These are phyloP conservation scores for Lytechinus pictus DNA, from an alignment of 35 echinoderm and acorn worm genomes.

Conservation along the genomic window DNA sequence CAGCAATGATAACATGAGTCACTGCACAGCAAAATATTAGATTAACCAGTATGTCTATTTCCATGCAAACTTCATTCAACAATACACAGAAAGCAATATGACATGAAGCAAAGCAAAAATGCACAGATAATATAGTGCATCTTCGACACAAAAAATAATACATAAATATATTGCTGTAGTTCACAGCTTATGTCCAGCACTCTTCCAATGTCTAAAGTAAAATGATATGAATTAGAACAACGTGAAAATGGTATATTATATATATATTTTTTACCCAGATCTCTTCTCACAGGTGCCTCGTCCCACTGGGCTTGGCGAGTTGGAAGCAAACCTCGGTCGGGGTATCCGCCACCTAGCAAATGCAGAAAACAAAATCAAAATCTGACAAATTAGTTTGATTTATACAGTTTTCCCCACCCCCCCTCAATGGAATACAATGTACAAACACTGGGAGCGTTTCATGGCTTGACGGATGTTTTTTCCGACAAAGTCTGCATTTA, in stretches of 20 bases:
- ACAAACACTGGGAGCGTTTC: too few species aligned
- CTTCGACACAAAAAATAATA: too few species aligned
- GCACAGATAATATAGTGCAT: not conserved
- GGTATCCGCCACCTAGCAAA: not conserved
- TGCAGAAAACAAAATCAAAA: not conserved
- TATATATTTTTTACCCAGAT: not conserved
- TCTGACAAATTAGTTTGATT: too few species aligned
- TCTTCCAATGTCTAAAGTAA: not conserved
- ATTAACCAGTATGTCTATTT: not conserved
- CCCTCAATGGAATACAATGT: too few species aligned
- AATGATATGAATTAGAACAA: not conserved
- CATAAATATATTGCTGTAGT: too few species aligned
- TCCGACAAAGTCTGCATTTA: too few species aligned
- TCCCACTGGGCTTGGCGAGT: not conserved
- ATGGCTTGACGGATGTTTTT: too few species aligned
- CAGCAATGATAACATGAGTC: not conserved
- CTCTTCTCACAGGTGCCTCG: not conserved
- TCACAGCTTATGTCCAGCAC: not conserved
- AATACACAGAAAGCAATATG: not conserved
- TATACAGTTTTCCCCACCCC: too few species aligned
- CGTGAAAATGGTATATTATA: not conserved
- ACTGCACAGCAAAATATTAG: not conserved
- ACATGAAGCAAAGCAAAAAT: not conserved
- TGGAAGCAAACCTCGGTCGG: not conserved
- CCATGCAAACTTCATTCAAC: not conserved